Conservation (phyloP, 2,113 vertebrate species). For the Trichomycterus rosablanca region DNA sequence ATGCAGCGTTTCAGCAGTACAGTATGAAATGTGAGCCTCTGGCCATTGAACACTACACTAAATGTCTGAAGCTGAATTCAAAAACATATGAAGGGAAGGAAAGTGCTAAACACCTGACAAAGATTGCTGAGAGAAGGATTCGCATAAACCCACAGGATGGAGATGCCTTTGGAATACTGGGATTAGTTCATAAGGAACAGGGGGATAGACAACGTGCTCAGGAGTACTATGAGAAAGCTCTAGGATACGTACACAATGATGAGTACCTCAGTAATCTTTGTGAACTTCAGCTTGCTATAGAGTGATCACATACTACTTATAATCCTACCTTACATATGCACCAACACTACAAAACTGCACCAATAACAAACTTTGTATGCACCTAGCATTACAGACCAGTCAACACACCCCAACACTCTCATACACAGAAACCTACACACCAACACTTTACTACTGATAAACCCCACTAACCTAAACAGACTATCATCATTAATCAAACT, state of each 20-base stretch:
- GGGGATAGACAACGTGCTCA: slow-evolving; percentile 32
- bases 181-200: slow-evolving; percentile 40
- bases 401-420: too few species aligned
- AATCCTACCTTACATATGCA: too few species aligned
- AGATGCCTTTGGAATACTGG: slow-evolving; percentile 41
- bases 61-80: slow-evolving; percentile 29
- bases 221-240: slow-evolving; percentile 40
- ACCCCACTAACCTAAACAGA: too few species aligned
- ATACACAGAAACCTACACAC: not conserved
- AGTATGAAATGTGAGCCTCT: slow-evolving; percentile 3
- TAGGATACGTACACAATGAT: slow-evolving; percentile 25
- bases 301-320: slow-evolving; percentile 18
- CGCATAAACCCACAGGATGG: slow-evolving; percentile 1
- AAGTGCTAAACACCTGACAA: slow-evolving; percentile 15
- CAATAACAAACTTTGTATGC: too few species aligned
- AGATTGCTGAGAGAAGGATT: slow-evolving; percentile 18
- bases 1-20: slow-evolving; percentile 37
- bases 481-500: too few species aligned
- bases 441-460: not conserved
- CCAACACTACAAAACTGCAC: too few species aligned
- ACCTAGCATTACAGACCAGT: too few species aligned
- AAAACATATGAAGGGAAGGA: not conserved
- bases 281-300: slow-evolving; percentile 24
- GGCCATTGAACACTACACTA: slow-evolving; percentile 40
- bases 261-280: slow-evolving; percentile 43